Conservation (phyloP, 92 coral and sea anemone genomes). For the Plumapathes pennacea region DNA sequence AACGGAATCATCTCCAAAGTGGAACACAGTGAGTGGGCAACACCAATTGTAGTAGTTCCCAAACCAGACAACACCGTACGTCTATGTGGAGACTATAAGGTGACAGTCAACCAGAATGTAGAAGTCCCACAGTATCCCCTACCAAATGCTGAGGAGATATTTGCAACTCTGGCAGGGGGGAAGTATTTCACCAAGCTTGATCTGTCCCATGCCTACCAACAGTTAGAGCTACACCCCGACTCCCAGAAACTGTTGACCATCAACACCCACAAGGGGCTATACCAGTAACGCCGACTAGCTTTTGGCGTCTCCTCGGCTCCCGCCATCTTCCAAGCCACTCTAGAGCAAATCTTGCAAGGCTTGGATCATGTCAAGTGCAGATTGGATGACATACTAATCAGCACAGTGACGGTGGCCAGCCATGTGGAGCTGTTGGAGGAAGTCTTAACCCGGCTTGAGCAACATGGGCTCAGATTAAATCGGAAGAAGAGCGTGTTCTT, state of each 20-base stretch:
- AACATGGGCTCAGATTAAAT: slow-evolving; percentile 12
- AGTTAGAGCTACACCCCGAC: slow-evolving; percentile 13
- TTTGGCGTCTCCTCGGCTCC: slow-evolving; percentile 21
- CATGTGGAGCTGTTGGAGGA: slow-evolving; percentile 3
- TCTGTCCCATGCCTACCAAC: slow-evolving; percentile 34
- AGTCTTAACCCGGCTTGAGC: slow-evolving; percentile 17
- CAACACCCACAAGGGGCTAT: slow-evolving; percentile 38
- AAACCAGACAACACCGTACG: slow-evolving; percentile 21
- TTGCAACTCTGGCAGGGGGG: slow-evolving; percentile 34
- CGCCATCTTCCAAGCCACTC: slow-evolving; percentile 29
- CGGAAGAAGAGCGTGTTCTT: slow-evolving; percentile 4
- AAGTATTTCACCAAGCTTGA: slow-evolving; percentile 25
- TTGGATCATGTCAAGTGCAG: slow-evolving; percentile 18
- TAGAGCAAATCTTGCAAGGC: slow-evolving; percentile 24
- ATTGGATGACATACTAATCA: slow-evolving; percentile 27
- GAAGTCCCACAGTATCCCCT: slow-evolving; percentile 38
- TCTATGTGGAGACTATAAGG: slow-evolving; percentile 49
- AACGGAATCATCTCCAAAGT: slow-evolving; percentile 32
- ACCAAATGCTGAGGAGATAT: slow-evolving; percentile 33
- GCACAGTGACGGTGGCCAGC: not conserved
- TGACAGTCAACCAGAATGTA: slow-evolving; percentile 45
- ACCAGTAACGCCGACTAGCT: slow-evolving; percentile 1
- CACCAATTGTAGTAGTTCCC: slow-evolving; percentile 36
- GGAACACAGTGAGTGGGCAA: slow-evolving; percentile 35
- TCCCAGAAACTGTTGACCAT: slow-evolving; percentile 17